Conservation (phyloP, 2,888 invertebrate species). For the Antheraea yamamai region DNA sequence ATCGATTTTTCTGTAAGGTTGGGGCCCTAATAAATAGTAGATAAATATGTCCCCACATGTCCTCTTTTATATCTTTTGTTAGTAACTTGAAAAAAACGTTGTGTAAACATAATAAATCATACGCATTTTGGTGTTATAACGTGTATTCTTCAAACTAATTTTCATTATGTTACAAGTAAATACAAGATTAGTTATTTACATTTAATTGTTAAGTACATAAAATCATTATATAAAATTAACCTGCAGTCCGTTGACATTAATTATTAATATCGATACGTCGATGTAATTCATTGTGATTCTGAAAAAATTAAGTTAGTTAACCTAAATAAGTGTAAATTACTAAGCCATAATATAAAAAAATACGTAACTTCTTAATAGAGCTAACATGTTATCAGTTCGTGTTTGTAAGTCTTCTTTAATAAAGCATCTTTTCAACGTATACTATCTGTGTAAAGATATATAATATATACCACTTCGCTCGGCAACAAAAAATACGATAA, state of each 20-base stretch:
- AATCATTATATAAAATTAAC: background rate
- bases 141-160: background rate
- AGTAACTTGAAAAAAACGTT: no score
- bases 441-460: background rate
- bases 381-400: background rate
- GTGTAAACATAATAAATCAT: background rate
- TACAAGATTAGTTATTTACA: background rate
- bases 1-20: no score
- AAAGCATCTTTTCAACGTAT: background rate
- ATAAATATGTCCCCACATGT: no score
- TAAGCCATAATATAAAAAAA: background rate
- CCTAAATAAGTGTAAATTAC: background rate
- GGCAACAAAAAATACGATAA: background rate
- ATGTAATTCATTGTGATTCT: background rate
- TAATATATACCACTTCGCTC: background rate
- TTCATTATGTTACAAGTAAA: background rate
- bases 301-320: background rate
- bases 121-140: background rate
- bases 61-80: no score
- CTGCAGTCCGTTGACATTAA: background rate
- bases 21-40: no score
- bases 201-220: background rate
- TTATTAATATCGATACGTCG: background rate
- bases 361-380: background rate
- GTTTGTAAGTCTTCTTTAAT: background rate